Conservation (phyloP, 2,888 invertebrate genomes). For the Polyommatus icarus region DNA sequence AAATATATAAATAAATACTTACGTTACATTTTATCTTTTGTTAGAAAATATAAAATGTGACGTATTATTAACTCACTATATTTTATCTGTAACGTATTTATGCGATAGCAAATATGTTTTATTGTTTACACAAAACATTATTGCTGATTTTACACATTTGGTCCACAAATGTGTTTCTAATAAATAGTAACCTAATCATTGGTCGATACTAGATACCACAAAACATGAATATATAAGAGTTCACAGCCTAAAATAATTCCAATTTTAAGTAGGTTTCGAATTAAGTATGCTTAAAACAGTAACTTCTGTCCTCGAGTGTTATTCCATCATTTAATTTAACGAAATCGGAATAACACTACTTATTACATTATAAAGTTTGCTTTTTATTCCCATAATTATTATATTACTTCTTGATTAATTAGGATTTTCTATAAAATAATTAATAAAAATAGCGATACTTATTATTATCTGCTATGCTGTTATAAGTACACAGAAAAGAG, state of each 20-base stretch:
- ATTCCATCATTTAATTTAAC: neutral
- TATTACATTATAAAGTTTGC: neutral
- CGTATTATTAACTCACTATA: neutral
- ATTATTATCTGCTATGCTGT: neutral
- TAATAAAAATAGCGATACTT: neutral
- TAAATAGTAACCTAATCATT: conserved; percentile 31
- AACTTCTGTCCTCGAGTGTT: neutral
- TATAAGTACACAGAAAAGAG: neutral
- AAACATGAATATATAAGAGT: conserved; percentile 25
- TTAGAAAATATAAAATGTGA: neutral
- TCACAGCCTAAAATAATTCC: conserved; percentile 28
- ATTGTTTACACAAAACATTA: neutral
- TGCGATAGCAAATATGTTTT: neutral
- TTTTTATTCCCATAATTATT: neutral
- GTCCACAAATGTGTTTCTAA: conserved; percentile 22
- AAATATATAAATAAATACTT: too few relatives aligned
- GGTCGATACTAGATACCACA: conserved; percentile 7
- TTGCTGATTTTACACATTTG: conserved; percentile 17
- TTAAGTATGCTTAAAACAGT: neutral
- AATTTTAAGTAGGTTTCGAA: neutral
- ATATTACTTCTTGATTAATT: neutral
- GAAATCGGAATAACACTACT: neutral
- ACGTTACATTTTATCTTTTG: neutral
- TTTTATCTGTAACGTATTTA: neutral
- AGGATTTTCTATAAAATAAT: neutral